phyloP scores from a whole-genome alignment of 2,113 vertebrate genomes.

The Nettapus auritus region DNA sequence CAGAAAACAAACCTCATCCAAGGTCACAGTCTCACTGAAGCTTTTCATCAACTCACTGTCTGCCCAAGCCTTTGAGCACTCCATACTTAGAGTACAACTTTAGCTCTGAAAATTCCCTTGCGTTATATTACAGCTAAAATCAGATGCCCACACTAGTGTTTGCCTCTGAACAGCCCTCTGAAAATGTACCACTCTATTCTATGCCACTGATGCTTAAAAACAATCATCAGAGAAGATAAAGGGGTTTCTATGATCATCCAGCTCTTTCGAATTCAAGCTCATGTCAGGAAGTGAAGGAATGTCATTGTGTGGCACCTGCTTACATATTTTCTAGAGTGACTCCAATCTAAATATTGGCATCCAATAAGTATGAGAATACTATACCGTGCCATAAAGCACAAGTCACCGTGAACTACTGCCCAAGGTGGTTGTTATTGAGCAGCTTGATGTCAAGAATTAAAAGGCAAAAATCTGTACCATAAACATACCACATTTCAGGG shows the following conservation, averaged over 20 bases:
- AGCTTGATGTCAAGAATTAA: background rate
- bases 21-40: background rate
- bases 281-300: background rate
- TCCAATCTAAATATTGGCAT: constrained; percentile 17
- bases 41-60: background rate
- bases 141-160: background rate
- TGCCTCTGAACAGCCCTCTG: background rate
- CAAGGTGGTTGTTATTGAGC: background rate
- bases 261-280: background rate
- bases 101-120: constrained; percentile 22
- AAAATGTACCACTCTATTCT: background rate
- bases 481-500: background rate
- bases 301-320: background rate
- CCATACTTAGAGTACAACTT: background rate
- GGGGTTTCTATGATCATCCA: background rate
- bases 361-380: background rate
- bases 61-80: background rate
- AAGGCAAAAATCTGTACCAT: background rate
- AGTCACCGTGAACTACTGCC: background rate
- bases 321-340: background rate
- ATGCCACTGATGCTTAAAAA: background rate
- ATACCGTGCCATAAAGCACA: background rate
- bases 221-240: background rate
- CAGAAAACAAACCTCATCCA: background rate
- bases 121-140: background rate